Conservation (phyloP, 2,888 invertebrate species). For the Apamea crenata region DNA sequence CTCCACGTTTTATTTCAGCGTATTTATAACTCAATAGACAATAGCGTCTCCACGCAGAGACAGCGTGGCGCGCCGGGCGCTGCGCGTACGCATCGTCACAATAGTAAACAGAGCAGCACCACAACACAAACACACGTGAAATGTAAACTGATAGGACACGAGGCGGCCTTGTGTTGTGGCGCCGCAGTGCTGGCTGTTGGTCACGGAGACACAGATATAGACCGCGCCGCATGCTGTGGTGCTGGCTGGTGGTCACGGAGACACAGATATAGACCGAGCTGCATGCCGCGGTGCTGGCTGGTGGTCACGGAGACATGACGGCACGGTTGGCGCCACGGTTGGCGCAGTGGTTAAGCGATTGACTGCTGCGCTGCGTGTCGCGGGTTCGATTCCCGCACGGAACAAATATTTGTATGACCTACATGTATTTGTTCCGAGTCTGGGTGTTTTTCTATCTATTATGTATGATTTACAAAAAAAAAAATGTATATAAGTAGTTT, state of each 20-base stretch:
- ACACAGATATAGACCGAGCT: no score
- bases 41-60: constrained; percentile 68
- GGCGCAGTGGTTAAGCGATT: no score
- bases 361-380: no score
- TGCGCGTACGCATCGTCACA: constrained; percentile 47
- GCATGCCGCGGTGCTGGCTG: not conserved
- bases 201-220: not conserved
- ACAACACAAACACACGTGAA: constrained; percentile 14
- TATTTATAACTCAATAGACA: constrained; percentile 34
- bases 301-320: not conserved
- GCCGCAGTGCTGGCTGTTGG: not conserved
- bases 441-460: no score
- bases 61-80: constrained; percentile 70
- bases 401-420: no score
- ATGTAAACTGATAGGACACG: constrained; percentile 2
- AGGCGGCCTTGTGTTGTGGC: not conserved
- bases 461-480: no score
- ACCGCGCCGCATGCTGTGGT: not conserved
- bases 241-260: no score
- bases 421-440: no score
- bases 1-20: constrained; percentile 3
- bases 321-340: no score
- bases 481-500: no score
- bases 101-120: constrained; percentile 36
- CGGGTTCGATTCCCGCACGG: no score